Percentiles rank a stretch among this genome's conserved stretches.
Conservation (phyloP, 2,888 invertebrate genomes). For the Dastarcus helophoroides region DNA sequence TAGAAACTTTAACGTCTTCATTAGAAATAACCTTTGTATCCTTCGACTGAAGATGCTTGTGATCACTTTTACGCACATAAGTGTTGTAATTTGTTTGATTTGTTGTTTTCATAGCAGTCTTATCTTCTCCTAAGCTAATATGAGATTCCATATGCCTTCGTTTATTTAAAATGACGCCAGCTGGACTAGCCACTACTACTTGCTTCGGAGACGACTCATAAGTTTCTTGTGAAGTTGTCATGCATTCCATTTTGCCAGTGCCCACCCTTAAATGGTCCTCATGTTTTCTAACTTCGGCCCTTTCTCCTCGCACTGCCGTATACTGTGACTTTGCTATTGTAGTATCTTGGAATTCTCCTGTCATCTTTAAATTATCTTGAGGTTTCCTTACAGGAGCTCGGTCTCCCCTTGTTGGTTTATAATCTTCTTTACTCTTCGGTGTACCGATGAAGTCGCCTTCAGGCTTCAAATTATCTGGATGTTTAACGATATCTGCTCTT, state of each 20-base stretch:
- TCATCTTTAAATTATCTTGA: conserved; percentile 43
- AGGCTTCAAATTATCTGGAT: conserved; percentile 40
- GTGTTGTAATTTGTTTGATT: conserved; percentile 46
- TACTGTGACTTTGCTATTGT: conserved; percentile 38
- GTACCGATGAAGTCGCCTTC: conserved; percentile 40
- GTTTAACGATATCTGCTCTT: conserved; percentile 28
- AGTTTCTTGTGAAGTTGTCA: conserved; percentile 42
- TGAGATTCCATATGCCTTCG: conserved; percentile 57
- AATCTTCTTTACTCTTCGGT: conserved; percentile 37
- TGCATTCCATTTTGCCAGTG: conserved; percentile 41
- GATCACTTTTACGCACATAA: conserved; percentile 25
- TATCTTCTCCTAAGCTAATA: conserved; percentile 49
- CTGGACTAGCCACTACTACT: conserved; percentile 39
- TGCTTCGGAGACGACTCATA: conserved; percentile 45
- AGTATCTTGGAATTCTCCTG: conserved; percentile 39
- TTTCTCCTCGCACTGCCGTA: conserved; percentile 38
- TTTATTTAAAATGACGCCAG: conserved; percentile 39
- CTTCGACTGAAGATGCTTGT: conserved; percentile 14
- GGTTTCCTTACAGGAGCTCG: conserved; percentile 42
- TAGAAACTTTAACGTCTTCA: conserved; percentile 11
- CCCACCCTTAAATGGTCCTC: conserved; percentile 42
- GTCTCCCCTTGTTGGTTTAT: conserved; percentile 37
- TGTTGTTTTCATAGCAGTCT: conserved; percentile 42
- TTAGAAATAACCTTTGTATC: too few species aligned
- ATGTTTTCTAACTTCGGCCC: conserved; percentile 39